These are phyloP conservation scores for Crax fasciolata DNA, from an alignment of 2,797 vertebrate genomes.

Conservation along the genomic window DNA sequence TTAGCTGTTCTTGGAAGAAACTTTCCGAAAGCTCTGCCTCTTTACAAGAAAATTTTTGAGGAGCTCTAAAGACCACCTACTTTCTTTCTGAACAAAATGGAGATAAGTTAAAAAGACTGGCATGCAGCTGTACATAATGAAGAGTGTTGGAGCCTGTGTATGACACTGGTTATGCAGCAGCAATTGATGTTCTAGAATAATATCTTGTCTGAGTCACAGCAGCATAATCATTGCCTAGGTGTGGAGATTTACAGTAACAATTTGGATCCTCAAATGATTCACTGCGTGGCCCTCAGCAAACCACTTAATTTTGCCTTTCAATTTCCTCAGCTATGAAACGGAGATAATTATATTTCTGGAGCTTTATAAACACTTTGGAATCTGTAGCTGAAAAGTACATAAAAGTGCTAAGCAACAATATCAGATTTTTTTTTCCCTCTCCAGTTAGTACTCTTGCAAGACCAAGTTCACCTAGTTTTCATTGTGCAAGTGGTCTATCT, in stretches of 20 bases:
- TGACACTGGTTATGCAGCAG: constrained; percentile 5
- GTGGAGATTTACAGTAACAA: constrained; percentile 66
- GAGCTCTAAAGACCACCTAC: neutral
- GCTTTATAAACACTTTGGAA: constrained; percentile 62
- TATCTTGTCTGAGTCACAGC: constrained; percentile 40
- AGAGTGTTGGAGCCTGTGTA: neutral
- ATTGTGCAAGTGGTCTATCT: neutral
- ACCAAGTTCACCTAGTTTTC: neutral
- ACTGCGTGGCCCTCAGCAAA: constrained; percentile 51
- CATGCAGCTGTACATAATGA: neutral
- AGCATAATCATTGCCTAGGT: constrained; percentile 61
- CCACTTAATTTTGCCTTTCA: constrained; percentile 63
- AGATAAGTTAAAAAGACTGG: neutral
- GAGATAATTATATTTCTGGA: constrained; percentile 62
- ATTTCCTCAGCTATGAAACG: constrained; percentile 52
- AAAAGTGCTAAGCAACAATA: neutral
- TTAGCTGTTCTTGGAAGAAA: neutral
- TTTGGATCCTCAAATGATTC: constrained; percentile 65
- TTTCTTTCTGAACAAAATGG: neutral
- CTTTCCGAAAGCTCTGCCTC: neutral
- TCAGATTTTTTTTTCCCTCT: neutral
- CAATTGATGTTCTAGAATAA: constrained; percentile 64
- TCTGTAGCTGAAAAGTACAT: constrained; percentile 37
- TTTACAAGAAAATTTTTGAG: neutral
- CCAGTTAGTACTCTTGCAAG: neutral